Conservation (phyloP, 2,797 vertebrate genomes). For the Aldrovandia affinis region DNA sequence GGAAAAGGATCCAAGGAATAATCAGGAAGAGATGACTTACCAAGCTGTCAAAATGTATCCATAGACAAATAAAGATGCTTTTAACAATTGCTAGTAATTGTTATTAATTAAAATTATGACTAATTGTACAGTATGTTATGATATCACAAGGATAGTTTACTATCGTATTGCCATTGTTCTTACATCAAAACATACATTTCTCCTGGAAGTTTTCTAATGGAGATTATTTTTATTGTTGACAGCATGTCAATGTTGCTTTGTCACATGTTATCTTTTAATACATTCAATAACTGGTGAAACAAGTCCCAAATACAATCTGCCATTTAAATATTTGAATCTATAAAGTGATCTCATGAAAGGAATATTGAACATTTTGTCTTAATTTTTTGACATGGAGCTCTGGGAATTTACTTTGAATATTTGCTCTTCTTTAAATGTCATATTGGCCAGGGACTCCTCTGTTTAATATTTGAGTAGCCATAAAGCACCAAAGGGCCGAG, state of each 20-base stretch:
- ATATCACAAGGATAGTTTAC: no score
- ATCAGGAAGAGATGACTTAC: background rate
- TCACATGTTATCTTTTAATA: background rate
- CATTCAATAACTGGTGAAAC: background rate
- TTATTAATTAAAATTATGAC: no score
- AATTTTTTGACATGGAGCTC: background rate
- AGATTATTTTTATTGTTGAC: background rate
- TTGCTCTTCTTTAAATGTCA: conserved; percentile 13
- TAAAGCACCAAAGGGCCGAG: conserved; percentile 50
- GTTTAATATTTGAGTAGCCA: conserved; percentile 57
- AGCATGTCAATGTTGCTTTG: background rate
- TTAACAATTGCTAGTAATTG: no score
- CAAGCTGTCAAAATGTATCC: no score
- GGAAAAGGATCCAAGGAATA: background rate
- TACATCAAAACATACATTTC: background rate
- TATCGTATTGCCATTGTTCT: background rate
- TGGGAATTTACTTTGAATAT: background rate
- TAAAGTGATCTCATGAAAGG: conserved; percentile 10
- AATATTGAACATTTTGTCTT: conserved; percentile 16
- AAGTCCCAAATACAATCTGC: background rate
- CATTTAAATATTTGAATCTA: background rate
- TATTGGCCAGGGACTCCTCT: conserved; percentile 54
- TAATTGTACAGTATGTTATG: no score
- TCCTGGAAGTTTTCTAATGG: background rate
- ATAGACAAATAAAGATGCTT: no score